phyloP scores from a whole-genome alignment of 2,888 invertebrate genomes.

The Zootermopsis nevadensis region DNA sequence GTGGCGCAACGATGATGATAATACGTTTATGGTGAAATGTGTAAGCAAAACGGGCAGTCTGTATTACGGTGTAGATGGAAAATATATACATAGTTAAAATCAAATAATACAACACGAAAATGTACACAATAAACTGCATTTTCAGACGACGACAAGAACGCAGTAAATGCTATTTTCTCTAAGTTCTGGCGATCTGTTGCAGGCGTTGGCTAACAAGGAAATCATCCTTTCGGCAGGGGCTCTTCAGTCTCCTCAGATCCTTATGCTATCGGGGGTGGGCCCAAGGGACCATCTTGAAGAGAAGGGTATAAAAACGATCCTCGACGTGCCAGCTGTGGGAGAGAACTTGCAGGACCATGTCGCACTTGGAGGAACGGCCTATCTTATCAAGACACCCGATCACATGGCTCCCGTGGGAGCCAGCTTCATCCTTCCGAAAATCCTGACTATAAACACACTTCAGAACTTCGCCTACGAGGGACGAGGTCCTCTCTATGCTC shows the following conservation, averaged over 20 bases:
- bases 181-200: conserved; percentile 54
- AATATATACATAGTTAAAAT: no score
- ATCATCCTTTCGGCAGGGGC: conserved; percentile 88
- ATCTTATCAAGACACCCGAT: conserved; percentile 73
- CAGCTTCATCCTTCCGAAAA: conserved; percentile 76
- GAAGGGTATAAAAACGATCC: conserved; percentile 71
- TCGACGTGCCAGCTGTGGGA: conserved; percentile 79
- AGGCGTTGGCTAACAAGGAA: conserved; percentile 76
- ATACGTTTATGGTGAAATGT: no score
- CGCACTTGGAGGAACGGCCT: conserved; percentile 81
- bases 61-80: no score
- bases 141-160: no score
- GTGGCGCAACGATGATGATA: no score
- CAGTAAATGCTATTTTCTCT: no score
- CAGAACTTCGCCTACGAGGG: conserved; percentile 72
- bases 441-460: conserved; percentile 71
- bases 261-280: conserved; percentile 89
- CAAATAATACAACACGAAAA: no score
- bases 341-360: conserved; percentile 86
- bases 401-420: conserved; percentile 62
- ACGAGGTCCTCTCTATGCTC: conserved; percentile 77
- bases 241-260: conserved; percentile 84
- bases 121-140: no score
- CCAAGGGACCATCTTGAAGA: conserved; percentile 72
- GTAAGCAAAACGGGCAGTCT: no score